Base-by-base conservation (phyloP, 2,797 vertebrate species). In the Siniperca scherzeri region DNA sequence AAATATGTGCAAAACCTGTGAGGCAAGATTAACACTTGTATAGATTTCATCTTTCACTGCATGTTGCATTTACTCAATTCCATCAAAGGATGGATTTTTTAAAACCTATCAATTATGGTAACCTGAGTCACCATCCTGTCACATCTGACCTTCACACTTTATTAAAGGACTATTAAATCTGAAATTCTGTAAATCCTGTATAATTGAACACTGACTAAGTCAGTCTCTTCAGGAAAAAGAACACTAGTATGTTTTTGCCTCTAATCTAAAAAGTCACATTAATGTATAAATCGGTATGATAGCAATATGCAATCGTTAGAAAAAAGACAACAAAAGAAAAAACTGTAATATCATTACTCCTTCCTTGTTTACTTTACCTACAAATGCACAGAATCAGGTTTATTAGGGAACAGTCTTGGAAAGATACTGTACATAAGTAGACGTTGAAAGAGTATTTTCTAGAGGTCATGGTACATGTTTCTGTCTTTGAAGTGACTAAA, bases 1-100 rank as follows among this genome's bases (percentile, higher is more conserved):
- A 70, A 81, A 68, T 55, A 57, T 78, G 67, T 50, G 44, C 10
- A 62, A 66, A 81, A 74, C 30, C 77, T 61, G 55, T 7, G 56
- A 84, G 60, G 36, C 27, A 50, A 68, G 59, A 83, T 64, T 48
- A 50, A 67, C 62, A 52, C 50, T 48, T 73, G 36, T 67, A 55
- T 65, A 55, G 30, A 52, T 75, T 66, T 55, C 30, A 69, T 68
- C 30, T 60, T 64, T 74, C 22, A 38, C n/a, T 74, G 33, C 30
- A 52, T 75, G 33, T 50, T 72, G 44, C 30, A 61, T 76, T 76
- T 6, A 70, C 19, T 74, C 3, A 2, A 2, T 57, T 74, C 55
- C 27, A 27, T 66, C 22, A 17, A 11, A 70, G 17, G 44, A 76
- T 38, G 13, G 30, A 46, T 55, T 59, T 53, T 48, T 62, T 19